Evolutionary conservation across 2,888 invertebrate species (phyloP).

Genomic region (Ichneumoninae sp.): DNA sequence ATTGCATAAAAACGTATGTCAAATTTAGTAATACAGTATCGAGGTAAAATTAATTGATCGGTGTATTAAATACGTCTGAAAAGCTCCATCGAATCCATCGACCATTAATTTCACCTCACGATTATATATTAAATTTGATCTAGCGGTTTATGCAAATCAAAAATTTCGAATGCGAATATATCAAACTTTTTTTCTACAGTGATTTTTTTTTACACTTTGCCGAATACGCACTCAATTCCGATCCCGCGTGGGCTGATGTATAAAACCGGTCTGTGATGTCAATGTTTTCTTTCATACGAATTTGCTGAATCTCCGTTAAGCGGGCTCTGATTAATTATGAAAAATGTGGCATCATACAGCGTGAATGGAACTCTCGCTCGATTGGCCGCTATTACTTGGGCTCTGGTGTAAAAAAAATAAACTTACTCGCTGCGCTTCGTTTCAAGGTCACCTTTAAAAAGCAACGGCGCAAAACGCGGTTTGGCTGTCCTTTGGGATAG

Average conservation of each 20-base stretch:
- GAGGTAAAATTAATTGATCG: too few species aligned
- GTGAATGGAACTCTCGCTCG: background rate
- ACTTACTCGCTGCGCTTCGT: background rate
- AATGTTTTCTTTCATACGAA: conserved; percentile 28
- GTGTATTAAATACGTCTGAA: too few species aligned
- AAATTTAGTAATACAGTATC: too few species aligned
- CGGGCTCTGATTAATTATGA: background rate
- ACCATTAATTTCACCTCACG: too few species aligned
- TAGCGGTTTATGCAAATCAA: too few species aligned
- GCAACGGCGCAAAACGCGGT: background rate
- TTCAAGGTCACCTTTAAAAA: background rate
- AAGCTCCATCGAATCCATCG: too few species aligned
- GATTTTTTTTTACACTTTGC: background rate
- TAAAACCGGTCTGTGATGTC: conserved; percentile 32
- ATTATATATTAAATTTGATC: too few species aligned
- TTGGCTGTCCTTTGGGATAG: background rate
- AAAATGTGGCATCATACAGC: background rate
- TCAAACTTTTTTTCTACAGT: too few species aligned
- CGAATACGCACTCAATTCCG: conserved; percentile 27
- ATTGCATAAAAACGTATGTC: too few species aligned
- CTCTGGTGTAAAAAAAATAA: conserved; percentile 8
- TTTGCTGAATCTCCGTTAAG: too few species aligned
- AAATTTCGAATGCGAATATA: too few species aligned
- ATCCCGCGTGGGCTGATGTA: conserved; percentile 34
- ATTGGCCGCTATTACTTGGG: background rate